These are phyloP conservation scores for Cydia fagiglandana DNA, from an alignment of 1,140 invertebrate species.

Conservation along the genomic window DNA sequence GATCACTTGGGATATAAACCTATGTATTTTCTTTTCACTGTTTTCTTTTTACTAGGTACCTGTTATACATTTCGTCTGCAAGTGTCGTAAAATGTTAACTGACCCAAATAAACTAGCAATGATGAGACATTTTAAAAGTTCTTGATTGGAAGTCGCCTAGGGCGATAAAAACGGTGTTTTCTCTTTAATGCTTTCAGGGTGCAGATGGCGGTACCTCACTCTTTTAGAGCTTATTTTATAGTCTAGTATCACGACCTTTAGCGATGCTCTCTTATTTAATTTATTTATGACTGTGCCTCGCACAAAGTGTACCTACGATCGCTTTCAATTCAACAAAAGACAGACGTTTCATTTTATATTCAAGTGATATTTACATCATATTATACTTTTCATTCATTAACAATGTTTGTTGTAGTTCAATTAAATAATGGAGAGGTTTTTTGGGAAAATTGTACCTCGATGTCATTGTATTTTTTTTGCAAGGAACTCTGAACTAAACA, in stretches of 20 bases:
- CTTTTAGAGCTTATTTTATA: slow-evolving; percentile 23
- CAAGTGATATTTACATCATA: too few relatives aligned
- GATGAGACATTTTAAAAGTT: slow-evolving; percentile 37
- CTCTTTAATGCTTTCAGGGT: slow-evolving; percentile 29
- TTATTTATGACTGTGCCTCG: not conserved
- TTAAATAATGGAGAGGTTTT: too few relatives aligned
- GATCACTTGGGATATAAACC: too few relatives aligned
- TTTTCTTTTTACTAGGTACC: not conserved
- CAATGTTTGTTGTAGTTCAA: too few relatives aligned
- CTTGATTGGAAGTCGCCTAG: slow-evolving; percentile 37
- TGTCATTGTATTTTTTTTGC: too few relatives aligned
- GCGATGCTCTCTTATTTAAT: slow-evolving; percentile 16
- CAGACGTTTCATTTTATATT: not conserved
- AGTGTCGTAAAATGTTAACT: slow-evolving; percentile 1
- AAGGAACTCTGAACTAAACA: too few relatives aligned
- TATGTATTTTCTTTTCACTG: too few relatives aligned
- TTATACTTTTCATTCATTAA: too few relatives aligned
- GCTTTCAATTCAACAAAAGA: not conserved
- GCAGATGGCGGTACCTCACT: slow-evolving; percentile 9
- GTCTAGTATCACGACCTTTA: not conserved
- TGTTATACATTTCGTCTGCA: not conserved
- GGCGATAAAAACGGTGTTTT: slow-evolving; percentile 38
- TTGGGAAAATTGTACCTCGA: too few relatives aligned
- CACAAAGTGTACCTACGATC: not conserved
- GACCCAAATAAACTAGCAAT: slow-evolving; percentile 19